Conservation (phyloP, 2,113 vertebrate genomes). For the Phyllostomus discolor region DNA sequence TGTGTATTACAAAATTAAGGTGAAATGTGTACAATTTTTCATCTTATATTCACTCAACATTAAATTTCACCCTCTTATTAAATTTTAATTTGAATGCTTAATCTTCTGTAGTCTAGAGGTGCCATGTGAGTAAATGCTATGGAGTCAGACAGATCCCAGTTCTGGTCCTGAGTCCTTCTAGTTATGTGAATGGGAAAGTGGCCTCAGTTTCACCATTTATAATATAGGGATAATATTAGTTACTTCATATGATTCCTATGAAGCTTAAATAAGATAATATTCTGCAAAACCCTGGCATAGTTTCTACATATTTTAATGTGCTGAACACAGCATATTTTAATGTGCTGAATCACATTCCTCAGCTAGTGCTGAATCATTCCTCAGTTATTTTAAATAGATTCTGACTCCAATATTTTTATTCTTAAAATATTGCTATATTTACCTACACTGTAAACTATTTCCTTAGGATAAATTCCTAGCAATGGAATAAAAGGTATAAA, state of each 20-base stretch:
- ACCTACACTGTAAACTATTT: constrained; percentile 9
- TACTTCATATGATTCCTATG: background rate
- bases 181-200: background rate
- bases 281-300: background rate
- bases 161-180: background rate
- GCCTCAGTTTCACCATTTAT: constrained; percentile 15
- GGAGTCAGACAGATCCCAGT: background rate
- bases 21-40: constrained; percentile 24
- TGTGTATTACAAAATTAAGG: background rate
- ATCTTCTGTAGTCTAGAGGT: background rate
- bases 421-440: background rate
- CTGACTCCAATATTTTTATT: background rate
- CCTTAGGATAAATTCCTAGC: constrained; percentile 12
- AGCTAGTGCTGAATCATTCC: background rate
- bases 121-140: background rate
- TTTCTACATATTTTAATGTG: no score
- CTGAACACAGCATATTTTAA: no score
- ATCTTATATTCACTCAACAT: constrained; percentile 10
- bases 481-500: background rate
- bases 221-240: constrained; percentile 10
- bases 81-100: constrained; percentile 32
- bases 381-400: background rate
- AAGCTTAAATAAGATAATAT: background rate
- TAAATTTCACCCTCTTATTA: constrained; percentile 12
- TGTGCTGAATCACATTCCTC: no score